These are phyloP conservation scores for Melanostigma gelatinosum DNA, from an alignment of 2,113 vertebrate species.

Conservation along the genomic window DNA sequence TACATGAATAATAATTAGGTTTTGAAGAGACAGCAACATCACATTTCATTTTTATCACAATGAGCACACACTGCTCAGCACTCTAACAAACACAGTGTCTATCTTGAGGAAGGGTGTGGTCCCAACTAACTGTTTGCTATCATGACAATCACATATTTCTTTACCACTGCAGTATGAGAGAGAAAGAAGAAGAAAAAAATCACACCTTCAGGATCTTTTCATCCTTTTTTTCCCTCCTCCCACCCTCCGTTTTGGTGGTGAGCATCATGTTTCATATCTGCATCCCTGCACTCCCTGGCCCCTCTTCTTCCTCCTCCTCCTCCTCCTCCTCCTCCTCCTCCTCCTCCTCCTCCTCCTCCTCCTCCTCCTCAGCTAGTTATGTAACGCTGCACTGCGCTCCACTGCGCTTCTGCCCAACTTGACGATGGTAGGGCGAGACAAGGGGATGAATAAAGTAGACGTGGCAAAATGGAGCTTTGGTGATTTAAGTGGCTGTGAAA, in stretches of 20 bases:
- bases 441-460: slow-evolving; percentile 65
- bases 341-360: slow-evolving; percentile 40
- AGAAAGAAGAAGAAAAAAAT: not conserved
- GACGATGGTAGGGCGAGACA: slow-evolving; percentile 59
- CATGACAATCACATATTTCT: slow-evolving; percentile 43
- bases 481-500: slow-evolving; percentile 70
- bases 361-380: slow-evolving; percentile 67
- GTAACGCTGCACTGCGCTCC: slow-evolving; percentile 72
- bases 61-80: not conserved
- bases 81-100: not conserved
- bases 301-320: slow-evolving; percentile 37
- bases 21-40: slow-evolving; percentile 29
- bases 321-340: slow-evolving; percentile 47
- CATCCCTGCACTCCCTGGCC: slow-evolving; percentile 56
- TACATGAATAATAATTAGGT: slow-evolving; percentile 39
- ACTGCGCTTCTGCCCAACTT: slow-evolving; percentile 63
- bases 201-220: slow-evolving; percentile 34
- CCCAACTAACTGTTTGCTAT: slow-evolving; percentile 19
- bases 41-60: slow-evolving; percentile 30
- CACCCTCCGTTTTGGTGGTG: slow-evolving; percentile 29
- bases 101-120: slow-evolving; percentile 56
- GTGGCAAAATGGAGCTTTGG: slow-evolving; percentile 67
- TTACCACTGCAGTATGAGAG: slow-evolving; percentile 39
- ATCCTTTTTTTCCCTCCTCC: not conserved
- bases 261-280: slow-evolving; percentile 65